Evolutionary conservation across 2,113 vertebrate genomes (phyloP).

Genomic region (Peucedramus taeniatus): DNA sequence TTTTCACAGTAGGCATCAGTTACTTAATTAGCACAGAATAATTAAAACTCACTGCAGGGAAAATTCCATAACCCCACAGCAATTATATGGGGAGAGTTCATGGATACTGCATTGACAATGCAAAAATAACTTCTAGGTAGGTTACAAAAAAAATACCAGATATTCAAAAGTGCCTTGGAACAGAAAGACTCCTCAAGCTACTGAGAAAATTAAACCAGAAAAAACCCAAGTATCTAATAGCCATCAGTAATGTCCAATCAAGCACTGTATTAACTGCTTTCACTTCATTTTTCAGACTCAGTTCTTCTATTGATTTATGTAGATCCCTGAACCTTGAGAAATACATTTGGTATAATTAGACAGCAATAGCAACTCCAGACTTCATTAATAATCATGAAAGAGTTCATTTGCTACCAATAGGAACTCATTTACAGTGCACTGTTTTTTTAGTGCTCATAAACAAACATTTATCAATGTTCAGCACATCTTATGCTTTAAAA

Average conservation of each 20-base stretch:
- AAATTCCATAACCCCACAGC: constrained; percentile 21
- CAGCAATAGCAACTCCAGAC: neutral
- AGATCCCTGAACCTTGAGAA: constrained; percentile 15
- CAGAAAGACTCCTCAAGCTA: neutral
- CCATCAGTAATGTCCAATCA: neutral
- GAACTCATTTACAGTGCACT: neutral
- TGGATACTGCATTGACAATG: neutral
- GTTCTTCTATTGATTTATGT: constrained; percentile 18
- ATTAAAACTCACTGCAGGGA: constrained; percentile 68
- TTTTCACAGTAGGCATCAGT: constrained; percentile 61
- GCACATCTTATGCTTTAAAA: neutral
- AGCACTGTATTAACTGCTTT: constrained; percentile 11
- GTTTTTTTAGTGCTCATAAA: neutral
- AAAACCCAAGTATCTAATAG: neutral
- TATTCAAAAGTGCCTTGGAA: neutral
- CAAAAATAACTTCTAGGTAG: constrained; percentile 24
- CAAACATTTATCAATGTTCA: neutral
- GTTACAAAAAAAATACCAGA: neutral
- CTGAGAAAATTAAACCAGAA: neutral
- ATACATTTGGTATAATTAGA: constrained; percentile 19
- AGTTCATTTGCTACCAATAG: neutral
- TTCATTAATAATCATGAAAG: constrained; percentile 18
- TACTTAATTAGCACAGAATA: constrained; percentile 70
- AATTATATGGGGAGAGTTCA: constrained; percentile 36
- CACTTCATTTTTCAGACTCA: constrained; percentile 21